Evolutionary conservation across 1,140 invertebrate species (phyloP).

Genomic region (Drosophila pachea): DNA sequence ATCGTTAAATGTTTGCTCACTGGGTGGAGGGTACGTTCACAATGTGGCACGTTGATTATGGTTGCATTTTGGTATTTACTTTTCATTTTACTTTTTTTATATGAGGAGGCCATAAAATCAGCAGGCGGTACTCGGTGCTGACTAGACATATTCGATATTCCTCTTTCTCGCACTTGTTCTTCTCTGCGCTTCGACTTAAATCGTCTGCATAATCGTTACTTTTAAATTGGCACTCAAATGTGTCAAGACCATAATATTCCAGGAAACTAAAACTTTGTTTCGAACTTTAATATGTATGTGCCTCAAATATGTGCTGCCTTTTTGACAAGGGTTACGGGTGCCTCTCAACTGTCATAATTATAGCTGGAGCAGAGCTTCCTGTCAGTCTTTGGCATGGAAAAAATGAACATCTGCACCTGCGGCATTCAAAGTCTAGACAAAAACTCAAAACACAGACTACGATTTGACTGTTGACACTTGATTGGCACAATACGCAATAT

Average conservation of each 20-base stretch:
- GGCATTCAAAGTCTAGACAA: conserved; percentile 66
- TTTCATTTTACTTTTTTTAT: conserved; percentile 62
- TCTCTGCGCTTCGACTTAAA: neutral
- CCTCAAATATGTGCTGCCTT: conserved; percentile 3
- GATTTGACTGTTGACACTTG: conserved; percentile 69
- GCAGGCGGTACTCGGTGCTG: conserved; percentile 17
- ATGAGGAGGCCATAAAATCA: conserved; percentile 32
- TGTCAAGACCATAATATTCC: conserved; percentile 61
- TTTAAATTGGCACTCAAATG: conserved; percentile 67
- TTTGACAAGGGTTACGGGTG: conserved; percentile 64
- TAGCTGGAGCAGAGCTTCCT: conserved; percentile 48
- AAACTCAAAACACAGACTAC: conserved; percentile 46
- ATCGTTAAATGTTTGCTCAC: conserved; percentile 73
- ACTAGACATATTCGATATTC: conserved; percentile 22
- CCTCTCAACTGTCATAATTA: conserved; percentile 72
- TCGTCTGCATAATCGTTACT: conserved; percentile 45
- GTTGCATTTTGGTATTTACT: conserved; percentile 73
- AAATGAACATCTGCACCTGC: conserved; percentile 46
- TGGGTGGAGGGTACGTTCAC: conserved; percentile 14
- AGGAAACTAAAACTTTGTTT: conserved; percentile 53
- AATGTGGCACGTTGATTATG: conserved; percentile 68
- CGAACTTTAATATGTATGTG: conserved; percentile 38
- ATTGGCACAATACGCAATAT: conserved; percentile 15
- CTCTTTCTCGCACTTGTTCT: conserved; percentile 5
- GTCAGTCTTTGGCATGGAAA: conserved; percentile 56